A percentile compares a stretch with the other conserved stretches of the same genome.
These are phyloP conservation scores for Rhea americana DNA, from an alignment of 2,113 vertebrate species.

Conservation along the genomic window DNA sequence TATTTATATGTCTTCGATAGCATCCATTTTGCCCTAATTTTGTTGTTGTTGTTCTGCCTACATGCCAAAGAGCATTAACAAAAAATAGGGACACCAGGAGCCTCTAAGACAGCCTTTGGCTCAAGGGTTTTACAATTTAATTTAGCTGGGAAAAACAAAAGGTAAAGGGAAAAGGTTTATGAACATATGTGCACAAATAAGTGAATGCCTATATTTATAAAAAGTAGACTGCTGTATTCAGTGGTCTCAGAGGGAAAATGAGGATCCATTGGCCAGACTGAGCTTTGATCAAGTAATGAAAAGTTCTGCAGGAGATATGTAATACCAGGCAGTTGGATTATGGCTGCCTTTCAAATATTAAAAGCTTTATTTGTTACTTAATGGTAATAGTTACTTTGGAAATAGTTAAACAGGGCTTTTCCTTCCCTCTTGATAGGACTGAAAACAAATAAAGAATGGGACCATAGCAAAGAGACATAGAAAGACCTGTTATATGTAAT, in stretches of 20 bases:
- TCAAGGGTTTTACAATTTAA: background rate
- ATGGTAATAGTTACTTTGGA: background rate
- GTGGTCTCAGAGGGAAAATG: background rate
- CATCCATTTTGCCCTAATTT: background rate
- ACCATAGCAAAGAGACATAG: background rate
- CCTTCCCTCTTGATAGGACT: background rate
- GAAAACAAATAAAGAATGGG: background rate
- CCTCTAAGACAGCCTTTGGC: background rate
- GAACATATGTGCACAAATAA: background rate
- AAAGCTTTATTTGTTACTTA: background rate
- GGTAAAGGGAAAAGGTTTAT: background rate
- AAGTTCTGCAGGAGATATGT: background rate
- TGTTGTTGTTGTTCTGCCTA: background rate
- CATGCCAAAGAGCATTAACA: background rate
- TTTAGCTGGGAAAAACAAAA: background rate
- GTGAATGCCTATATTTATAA: background rate
- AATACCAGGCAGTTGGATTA: background rate
- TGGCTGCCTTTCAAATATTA: background rate
- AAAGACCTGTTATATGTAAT: background rate
- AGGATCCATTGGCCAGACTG: background rate
- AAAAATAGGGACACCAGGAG: background rate
- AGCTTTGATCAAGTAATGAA: background rate
- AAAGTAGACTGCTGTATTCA: background rate
- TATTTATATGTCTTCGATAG: background rate
- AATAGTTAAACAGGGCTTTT: background rate